These are phyloP conservation scores for Hyperoplus immaculatus DNA, from an alignment of 2,797 vertebrate species.

Conservation along the genomic window DNA sequence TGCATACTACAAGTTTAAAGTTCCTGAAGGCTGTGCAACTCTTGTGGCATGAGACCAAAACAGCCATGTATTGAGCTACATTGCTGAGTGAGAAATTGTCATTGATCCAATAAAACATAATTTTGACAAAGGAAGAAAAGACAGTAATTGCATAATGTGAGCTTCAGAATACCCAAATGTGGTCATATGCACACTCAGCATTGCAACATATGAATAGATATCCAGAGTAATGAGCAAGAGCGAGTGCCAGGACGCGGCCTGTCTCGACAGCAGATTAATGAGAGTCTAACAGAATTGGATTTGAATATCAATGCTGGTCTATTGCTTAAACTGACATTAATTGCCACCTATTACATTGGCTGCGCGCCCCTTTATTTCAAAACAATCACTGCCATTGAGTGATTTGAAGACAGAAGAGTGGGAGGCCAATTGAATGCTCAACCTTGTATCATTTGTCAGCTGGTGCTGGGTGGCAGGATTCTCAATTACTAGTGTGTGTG, in stretches of 20 bases:
- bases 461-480: slow-evolving; percentile 44
- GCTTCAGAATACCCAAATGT: slow-evolving; percentile 27
- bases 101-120: slow-evolving; percentile 15
- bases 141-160: slow-evolving; percentile 7
- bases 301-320: slow-evolving; percentile 76
- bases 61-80: not conserved
- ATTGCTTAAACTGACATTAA: slow-evolving; percentile 78
- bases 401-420: slow-evolving; percentile 57
- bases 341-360: slow-evolving; percentile 75
- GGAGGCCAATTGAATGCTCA: slow-evolving; percentile 46
- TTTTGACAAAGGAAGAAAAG: slow-evolving; percentile 10
- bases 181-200: slow-evolving; percentile 24
- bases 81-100: not conserved
- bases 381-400: slow-evolving; percentile 67
- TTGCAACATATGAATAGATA: slow-evolving; percentile 38
- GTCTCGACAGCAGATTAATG: slow-evolving; percentile 74
- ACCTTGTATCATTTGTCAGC: slow-evolving; percentile 61
- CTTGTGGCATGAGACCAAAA: not conserved
- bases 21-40: not conserved
- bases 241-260: slow-evolving; percentile 36
- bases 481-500: slow-evolving; percentile 28
- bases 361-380: slow-evolving; percentile 66
- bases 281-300: slow-evolving; percentile 68
- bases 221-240: slow-evolving; percentile 61
- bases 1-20: not conserved